phyloP scores from a whole-genome alignment of 2,888 invertebrate species.

The Drosophila fulvimacula region DNA sequence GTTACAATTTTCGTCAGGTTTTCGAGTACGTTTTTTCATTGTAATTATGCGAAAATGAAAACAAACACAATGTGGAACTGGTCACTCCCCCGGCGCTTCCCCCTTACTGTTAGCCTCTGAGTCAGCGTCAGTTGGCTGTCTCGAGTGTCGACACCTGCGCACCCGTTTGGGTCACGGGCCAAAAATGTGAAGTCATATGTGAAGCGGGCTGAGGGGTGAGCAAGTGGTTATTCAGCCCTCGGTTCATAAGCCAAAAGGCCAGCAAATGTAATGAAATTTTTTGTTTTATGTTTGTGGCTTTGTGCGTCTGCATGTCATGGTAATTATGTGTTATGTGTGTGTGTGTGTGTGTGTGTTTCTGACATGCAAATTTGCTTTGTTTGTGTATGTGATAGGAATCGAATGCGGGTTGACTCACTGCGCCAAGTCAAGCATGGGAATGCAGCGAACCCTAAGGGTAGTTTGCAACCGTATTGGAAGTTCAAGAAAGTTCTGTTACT shows the following conservation, averaged over 20 bases:
- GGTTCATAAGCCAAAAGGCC: conserved; percentile 43
- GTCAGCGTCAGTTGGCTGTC: conserved; percentile 57
- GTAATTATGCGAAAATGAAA: conserved; percentile 76
- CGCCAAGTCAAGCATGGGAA: conserved; percentile 12
- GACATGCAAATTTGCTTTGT: conserved; percentile 25
- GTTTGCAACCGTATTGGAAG: neutral
- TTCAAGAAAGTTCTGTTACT: neutral
- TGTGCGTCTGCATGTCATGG: conserved; percentile 68
- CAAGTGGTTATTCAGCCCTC: conserved; percentile 33
- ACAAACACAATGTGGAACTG: conserved; percentile 59
- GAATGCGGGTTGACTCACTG: conserved; percentile 24
- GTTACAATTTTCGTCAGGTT: conserved; percentile 62
- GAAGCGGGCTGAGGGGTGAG: conserved; percentile 42
- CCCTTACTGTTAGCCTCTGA: conserved; percentile 37
- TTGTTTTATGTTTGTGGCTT: conserved; percentile 49
- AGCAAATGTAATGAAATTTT: conserved; percentile 64
- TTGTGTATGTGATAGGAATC: neutral
- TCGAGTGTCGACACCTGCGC: conserved; percentile 72
- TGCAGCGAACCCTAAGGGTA: neutral
- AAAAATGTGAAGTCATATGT: conserved; percentile 77
- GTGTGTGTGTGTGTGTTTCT: neutral
- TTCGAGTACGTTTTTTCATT: conserved; percentile 43
- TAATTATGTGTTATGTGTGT: conserved; percentile 52
- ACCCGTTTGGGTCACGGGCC: conserved; percentile 73
- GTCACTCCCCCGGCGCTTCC: neutral